Evolutionary conservation across 2,113 vertebrate genomes (phyloP), one percentile per base, ranked within the genome.

Genomic region (Erythrocebus patas): DNA sequence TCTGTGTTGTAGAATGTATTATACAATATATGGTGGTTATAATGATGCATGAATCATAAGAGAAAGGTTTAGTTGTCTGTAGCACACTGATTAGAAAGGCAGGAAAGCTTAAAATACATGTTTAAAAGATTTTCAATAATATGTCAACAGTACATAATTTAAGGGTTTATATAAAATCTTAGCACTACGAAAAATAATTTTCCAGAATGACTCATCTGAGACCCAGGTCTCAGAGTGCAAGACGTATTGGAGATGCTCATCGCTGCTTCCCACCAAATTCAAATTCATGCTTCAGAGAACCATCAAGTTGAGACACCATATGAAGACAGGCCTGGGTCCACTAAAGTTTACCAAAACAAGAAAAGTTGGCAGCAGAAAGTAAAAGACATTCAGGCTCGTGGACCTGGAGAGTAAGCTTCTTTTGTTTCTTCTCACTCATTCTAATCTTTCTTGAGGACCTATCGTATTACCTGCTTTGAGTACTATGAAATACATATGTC

Each of bases 1-100:
- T 93, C 38, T 82, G 27, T 57, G 12, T 43, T 94, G 50, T 78
- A 85, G 52, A 52, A 86, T 83, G 48, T 87, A 30, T 30, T 64
- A 30, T 64, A 78, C 23, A 93, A 25, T 52, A 52, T 32, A 16
- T 8, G 20, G 40, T 57, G 64, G n/a, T 80, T 70, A 76, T 89
- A 43, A 96, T 59, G 8, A 89, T 50, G 88, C 61, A 8, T 94
- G 96, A 97, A 76, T 97, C 96, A 95, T 72, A 90, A 48, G 23
- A 76, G 73, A 86, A 96, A 90, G 84, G 43, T 72, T 93, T 50
- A 59, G 23, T n/a, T 94, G 76, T 43, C 57, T 75, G 57, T 14
- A 75, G 57, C 40, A 76, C 90, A 81, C 89, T 68, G 64, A 97
- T 94, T 43, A 90, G 59, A 93, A 87, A 92, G 80, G n/a, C 57